phyloP scores from a whole-genome alignment of 2,888 invertebrate species.

The Pollenia amentaria region DNA sequence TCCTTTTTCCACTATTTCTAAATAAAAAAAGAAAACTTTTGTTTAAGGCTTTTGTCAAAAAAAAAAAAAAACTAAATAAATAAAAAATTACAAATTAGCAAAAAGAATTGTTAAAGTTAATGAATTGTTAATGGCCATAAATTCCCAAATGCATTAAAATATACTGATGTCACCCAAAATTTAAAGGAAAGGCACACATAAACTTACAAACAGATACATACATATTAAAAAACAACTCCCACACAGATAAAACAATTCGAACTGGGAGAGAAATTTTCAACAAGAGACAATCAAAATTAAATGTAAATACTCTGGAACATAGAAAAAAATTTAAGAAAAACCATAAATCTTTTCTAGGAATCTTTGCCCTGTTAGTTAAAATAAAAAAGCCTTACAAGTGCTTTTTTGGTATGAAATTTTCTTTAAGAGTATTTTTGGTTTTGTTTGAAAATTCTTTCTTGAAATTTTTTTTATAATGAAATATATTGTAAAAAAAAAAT shows the following conservation, averaged over 20 bases:
- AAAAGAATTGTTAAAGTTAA: conserved; percentile 47
- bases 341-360: not conserved
- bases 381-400: conserved; percentile 49
- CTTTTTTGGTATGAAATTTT: not conserved
- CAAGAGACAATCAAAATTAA: conserved; percentile 5
- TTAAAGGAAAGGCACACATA: conserved; percentile 12
- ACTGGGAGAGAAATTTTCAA: not conserved
- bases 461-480: not conserved
- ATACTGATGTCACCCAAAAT: conserved; percentile 62
- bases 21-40: not conserved
- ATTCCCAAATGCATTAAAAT: conserved; percentile 64
- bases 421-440: not conserved
- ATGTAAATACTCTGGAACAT: not conserved
- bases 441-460: not conserved
- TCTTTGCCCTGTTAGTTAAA: too few species aligned
- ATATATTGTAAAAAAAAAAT: not conserved
- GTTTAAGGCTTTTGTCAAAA: not conserved
- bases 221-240: not conserved
- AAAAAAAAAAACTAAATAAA: conserved; percentile 18
- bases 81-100: conserved; percentile 7
- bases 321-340: not conserved
- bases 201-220: not conserved
- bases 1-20: not conserved
- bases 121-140: conserved; percentile 66
- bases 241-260: not conserved